Evolutionary conservation across 2,888 invertebrate species (phyloP).

Genomic region (Eugnorisma glareosa): DNA sequence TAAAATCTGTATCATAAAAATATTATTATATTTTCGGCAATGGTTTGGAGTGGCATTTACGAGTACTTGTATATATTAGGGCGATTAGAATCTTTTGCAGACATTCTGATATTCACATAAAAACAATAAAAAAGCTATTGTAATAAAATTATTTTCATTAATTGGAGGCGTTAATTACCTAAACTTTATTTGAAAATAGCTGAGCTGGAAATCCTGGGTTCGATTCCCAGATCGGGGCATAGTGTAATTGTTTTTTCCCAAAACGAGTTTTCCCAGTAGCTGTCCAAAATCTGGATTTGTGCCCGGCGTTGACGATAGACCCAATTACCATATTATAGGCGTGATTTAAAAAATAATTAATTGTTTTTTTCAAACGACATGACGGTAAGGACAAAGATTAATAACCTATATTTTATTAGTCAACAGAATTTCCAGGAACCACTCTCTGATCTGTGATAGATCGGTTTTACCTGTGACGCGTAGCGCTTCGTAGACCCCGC

Average conservation of each 20-base stretch:
- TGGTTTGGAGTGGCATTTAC: constrained; percentile 1
- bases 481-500: constrained; percentile 30
- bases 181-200: background rate
- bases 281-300: background rate
- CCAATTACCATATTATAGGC: too few relatives aligned
- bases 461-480: constrained; percentile 48
- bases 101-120: background rate
- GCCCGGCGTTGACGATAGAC: background rate
- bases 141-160: background rate
- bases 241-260: background rate
- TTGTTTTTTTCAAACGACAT: background rate
- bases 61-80: constrained; percentile 1
- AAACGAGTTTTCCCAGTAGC: background rate
- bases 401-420: constrained; percentile 3
- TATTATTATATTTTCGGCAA: constrained; percentile 5
- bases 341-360: background rate
- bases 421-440: constrained; percentile 13
- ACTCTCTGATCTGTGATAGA: background rate
- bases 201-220: background rate
- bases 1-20: constrained; percentile 7
- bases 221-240: background rate
- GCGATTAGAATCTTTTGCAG: background rate
- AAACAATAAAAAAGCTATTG: too few relatives aligned
- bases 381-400: background rate
- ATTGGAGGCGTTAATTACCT: background rate